Conservation (phyloP, 2,113 vertebrate species). For the Scomber scombrus region DNA sequence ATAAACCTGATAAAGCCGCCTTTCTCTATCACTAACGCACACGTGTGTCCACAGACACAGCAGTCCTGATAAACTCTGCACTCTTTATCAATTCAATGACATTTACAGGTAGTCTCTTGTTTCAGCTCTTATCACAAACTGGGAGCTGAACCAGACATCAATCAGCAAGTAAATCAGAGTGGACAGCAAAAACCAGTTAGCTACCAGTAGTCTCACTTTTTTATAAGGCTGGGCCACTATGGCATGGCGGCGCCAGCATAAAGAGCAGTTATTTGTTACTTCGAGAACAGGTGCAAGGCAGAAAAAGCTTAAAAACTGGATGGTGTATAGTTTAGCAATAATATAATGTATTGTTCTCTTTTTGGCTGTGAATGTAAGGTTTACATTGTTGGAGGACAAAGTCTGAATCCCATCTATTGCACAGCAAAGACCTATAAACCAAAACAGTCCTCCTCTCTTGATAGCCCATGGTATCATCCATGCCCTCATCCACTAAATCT, state of each 20-base stretch:
- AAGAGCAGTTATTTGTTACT: slow-evolving; percentile 4
- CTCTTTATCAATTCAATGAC: slow-evolving; percentile 59
- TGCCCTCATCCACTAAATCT: neutral
- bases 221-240: neutral
- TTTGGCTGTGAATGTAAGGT: neutral
- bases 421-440: neutral
- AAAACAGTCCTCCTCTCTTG: neutral
- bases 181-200: neutral
- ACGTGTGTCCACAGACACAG: slow-evolving; percentile 9
- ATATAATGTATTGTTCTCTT: neutral
- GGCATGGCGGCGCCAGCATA: neutral
- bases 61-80: slow-evolving; percentile 46
- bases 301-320: neutral
- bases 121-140: slow-evolving; percentile 47
- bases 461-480: neutral
- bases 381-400: neutral
- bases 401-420: slow-evolving; percentile 14
- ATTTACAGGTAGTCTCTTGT: slow-evolving; percentile 64
- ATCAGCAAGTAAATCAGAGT: slow-evolving; percentile 10
- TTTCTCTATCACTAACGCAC: slow-evolving; percentile 26
- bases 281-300: neutral
- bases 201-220: neutral
- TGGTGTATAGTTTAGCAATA: slow-evolving; percentile 10
- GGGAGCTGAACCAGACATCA: slow-evolving; percentile 51
- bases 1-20: slow-evolving; percentile 41